Percentiles rank a stretch among this genome's conserved stretches.
These are phyloP conservation scores for Pachymerium ferrugineum DNA, from an alignment of 2,888 invertebrate species.

Conservation along the genomic window DNA sequence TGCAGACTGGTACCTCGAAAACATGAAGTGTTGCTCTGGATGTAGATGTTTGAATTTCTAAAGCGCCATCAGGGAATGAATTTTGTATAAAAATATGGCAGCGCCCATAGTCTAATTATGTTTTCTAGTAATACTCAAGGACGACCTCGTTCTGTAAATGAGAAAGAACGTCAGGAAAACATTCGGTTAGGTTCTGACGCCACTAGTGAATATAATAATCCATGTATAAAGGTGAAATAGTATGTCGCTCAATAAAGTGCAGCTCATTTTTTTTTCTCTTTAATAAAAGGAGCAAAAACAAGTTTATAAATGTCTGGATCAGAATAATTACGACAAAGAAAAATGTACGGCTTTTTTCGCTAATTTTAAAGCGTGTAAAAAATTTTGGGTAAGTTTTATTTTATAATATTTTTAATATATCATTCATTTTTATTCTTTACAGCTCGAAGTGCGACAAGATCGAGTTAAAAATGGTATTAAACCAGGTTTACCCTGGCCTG, in stretches of 20 bases:
- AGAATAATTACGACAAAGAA: conserved; percentile 60
- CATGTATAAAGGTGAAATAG: conserved; percentile 30
- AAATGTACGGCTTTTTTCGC: conserved; percentile 63
- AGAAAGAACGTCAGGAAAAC: conserved; percentile 34
- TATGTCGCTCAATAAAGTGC: not conserved
- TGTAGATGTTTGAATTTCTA: not conserved
- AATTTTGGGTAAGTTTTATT: conserved; percentile 66
- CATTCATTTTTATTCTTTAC: conserved; percentile 43
- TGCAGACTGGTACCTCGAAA: not conserved
- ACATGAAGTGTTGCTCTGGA: not conserved
- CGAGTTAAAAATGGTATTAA: conserved; percentile 59
- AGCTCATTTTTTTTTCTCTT: not conserved
- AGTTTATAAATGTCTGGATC: conserved; percentile 65
- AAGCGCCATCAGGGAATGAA: not conserved
- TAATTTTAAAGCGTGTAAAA: conserved; percentile 72
- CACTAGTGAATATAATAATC: conserved; percentile 28
- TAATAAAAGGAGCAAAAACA: conserved; percentile 63
- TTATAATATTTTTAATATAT: not conserved
- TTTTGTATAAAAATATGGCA: not conserved
- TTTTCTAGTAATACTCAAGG: not conserved
- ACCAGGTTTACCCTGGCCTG: conserved; percentile 63
- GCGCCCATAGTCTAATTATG: too few species aligned
- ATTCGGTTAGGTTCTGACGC: conserved; percentile 29
- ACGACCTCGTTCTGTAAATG: conserved; percentile 28
- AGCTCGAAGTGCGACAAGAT: conserved; percentile 55